Percentiles rank a stretch among this genome's conserved stretches.
Evolutionary conservation across 1,140 invertebrate species (phyloP).

Genomic region (Lepidurus packardi): DNA sequence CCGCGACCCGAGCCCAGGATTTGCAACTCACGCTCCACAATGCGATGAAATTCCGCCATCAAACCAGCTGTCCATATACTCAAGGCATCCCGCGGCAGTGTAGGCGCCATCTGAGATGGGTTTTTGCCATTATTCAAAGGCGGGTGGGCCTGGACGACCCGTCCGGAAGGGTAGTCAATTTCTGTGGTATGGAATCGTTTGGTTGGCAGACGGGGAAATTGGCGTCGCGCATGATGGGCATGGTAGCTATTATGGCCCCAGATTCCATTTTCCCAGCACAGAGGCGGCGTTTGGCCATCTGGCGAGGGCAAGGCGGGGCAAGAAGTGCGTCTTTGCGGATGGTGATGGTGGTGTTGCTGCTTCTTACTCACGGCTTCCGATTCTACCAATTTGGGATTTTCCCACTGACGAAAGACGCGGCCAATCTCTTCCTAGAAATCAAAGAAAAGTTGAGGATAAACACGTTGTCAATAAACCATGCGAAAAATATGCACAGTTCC

Average conservation of each 20-base stretch:
- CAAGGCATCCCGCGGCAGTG: slow-evolving; percentile 18
- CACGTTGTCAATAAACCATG: background rate
- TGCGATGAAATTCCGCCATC: slow-evolving; percentile 32
- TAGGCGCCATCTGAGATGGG: background rate
- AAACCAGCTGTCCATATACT: slow-evolving; percentile 29
- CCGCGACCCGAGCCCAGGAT: slow-evolving; percentile 17
- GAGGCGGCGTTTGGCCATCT: background rate
- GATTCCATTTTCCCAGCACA: background rate
- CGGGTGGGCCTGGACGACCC: background rate
- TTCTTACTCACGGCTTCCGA: background rate
- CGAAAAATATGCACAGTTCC: background rate
- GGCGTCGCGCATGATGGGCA: background rate
- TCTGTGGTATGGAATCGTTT: slow-evolving; percentile 19
- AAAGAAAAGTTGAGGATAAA: background rate
- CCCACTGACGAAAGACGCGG: slow-evolving; percentile 26
- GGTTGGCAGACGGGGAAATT: background rate
- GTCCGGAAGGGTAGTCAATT: background rate
- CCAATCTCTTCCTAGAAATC: slow-evolving; percentile 29
- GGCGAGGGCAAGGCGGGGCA: background rate
- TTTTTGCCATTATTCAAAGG: background rate
- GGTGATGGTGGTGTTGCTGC: slow-evolving; percentile 6
- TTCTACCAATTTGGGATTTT: background rate
- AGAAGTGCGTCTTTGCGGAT: background rate
- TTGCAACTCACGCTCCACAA: slow-evolving; percentile 30
- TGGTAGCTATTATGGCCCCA: background rate